Evolutionary conservation across 2,797 vertebrate genomes (phyloP), one percentile per base, ranked within the genome.

Genomic region (Xyrichtys novacula): DNA sequence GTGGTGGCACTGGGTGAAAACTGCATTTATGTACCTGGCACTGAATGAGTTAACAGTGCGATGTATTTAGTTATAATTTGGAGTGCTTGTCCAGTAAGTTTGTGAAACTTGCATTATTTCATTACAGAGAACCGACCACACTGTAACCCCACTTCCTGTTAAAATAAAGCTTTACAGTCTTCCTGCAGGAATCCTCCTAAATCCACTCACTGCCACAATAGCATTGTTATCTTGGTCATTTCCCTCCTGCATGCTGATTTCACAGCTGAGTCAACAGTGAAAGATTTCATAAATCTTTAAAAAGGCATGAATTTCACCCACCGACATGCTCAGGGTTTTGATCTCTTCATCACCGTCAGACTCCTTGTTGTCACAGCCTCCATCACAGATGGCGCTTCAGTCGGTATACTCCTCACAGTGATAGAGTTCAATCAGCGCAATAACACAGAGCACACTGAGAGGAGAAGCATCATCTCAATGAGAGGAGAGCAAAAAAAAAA

Each of bases 351-450:
- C 28, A 40, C 25, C 9, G 5, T 22, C 39, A 58, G 39, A 43
- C 63, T 68, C 46, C 16, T 32, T 26, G 66, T 38, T 22, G 56
- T 28, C 32, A 2, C 56, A 60, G 49, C 17, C 16, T 43, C 29
- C 31, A 1, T 52, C 44, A 46, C 26, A 40, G 50, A 19, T 19
- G 50, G 14, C 16, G 44, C 34, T 56, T 25, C 28, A 43, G 20
- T 28, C 28, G 12, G n/a, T 31, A 1, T 48, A 15, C 17, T 10
- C 22, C 25, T 23, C 6, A 19, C 8, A 0, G 1, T 32, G 29
- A 36, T 23, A 4, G n/a, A 50, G 50, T 7, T 50, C 46, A 50
- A 2, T 38, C 4, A 5, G 8, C 17, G 8, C 17, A 44, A 9
- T 22, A 17, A 39, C 44, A 25, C 28, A 17, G 34, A 48, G 46